Percentiles rank a stretch among this genome's conserved stretches.
Conservation (phyloP, 2,888 invertebrate genomes). For the Stenodera caucasica region DNA sequence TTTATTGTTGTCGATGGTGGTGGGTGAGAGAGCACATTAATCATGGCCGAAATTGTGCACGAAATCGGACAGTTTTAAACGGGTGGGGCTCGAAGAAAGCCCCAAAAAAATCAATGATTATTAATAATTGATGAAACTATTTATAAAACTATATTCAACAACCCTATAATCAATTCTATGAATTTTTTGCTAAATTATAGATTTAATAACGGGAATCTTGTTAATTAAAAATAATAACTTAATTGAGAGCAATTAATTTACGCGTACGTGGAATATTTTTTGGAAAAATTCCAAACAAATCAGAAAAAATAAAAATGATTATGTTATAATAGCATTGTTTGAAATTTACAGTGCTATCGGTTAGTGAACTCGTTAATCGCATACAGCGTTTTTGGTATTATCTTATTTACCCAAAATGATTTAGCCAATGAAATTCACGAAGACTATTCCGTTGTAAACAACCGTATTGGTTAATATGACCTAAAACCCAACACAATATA, state of each 20-base stretch:
- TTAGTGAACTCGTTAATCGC: slow-evolving; percentile 29
- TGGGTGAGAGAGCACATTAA: slow-evolving; percentile 36
- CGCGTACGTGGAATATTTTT: neutral
- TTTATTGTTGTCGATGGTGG: neutral
- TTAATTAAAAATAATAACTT: neutral
- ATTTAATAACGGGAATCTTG: neutral
- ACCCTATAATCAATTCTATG: neutral
- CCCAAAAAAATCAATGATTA: neutral
- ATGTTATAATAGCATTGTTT: slow-evolving; percentile 8
- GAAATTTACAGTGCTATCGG: slow-evolving; percentile 19
- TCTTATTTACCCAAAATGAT: slow-evolving; percentile 28
- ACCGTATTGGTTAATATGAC: slow-evolving; percentile 26
- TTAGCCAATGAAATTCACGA: slow-evolving; percentile 30
- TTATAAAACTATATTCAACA: neutral
- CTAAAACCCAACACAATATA: slow-evolving; percentile 15
- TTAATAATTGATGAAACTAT: slow-evolving; percentile 3
- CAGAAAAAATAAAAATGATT: slow-evolving; percentile 6
- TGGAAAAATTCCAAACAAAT: neutral
- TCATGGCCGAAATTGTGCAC: slow-evolving; percentile 31
- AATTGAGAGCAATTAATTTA: neutral
- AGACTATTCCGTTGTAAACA: slow-evolving; percentile 26
- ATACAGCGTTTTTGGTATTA: slow-evolving; percentile 18
- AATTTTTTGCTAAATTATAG: neutral
- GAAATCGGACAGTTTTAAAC: slow-evolving; percentile 10
- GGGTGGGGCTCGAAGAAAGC: neutral